These are phyloP conservation scores for Chionis minor DNA, from an alignment of 2,113 vertebrate genomes.

Conservation along the genomic window DNA sequence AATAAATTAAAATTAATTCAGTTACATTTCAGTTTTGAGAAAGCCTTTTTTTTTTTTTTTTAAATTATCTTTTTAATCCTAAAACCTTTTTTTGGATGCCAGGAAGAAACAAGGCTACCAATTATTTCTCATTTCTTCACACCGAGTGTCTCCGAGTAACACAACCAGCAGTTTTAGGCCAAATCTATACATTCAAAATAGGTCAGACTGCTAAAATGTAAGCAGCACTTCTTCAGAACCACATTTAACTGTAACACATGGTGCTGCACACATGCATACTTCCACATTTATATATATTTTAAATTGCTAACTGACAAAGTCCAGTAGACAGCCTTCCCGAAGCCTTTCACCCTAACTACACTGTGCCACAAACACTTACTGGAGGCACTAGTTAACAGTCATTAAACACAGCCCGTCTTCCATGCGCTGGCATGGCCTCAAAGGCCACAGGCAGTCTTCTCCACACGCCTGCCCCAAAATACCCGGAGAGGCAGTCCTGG, in stretches of 20 bases:
- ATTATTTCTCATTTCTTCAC: background rate
- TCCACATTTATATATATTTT: background rate
- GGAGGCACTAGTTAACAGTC: background rate
- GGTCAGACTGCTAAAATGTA: background rate
- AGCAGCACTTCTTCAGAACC: background rate
- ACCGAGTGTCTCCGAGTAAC: background rate
- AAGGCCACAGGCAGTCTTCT: background rate
- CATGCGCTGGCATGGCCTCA: background rate
- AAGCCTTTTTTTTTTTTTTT: background rate
- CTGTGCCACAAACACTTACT: background rate
- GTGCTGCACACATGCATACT: rapidly evolving
- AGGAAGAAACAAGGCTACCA: background rate
- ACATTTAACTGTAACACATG: background rate
- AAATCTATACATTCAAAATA: background rate
- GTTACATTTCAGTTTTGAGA: background rate
- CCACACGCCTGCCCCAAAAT: background rate
- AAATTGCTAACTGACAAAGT: background rate
- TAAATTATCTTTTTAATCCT: background rate
- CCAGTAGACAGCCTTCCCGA: background rate
- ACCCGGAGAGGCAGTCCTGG: background rate
- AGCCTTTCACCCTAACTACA: background rate
- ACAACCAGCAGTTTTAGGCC: background rate
- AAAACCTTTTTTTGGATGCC: background rate
- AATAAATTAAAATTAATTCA: background rate
- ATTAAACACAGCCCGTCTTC: background rate